Conservation (phyloP, 2,888 invertebrate genomes). For the Drosophila fulvimacula region DNA sequence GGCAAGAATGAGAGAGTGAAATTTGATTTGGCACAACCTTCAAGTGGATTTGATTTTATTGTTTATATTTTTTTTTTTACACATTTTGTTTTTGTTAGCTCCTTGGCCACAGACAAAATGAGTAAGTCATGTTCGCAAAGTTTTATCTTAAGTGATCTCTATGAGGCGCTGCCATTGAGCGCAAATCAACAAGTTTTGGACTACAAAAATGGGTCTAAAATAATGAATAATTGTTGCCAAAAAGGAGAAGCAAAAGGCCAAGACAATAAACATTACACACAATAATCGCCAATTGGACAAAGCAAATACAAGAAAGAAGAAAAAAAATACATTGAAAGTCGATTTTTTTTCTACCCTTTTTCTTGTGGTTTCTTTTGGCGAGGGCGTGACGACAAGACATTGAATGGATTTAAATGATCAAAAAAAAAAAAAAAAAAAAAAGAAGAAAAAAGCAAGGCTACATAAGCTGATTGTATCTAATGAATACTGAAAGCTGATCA, state of each 20-base stretch:
- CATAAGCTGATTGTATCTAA: conserved; percentile 44
- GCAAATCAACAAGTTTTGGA: conserved; percentile 18
- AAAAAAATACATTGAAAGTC: conserved; percentile 46
- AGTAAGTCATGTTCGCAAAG: conserved; percentile 22
- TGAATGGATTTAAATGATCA: conserved; percentile 50
- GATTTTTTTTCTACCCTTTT: conserved; percentile 33
- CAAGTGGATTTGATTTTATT: not conserved
- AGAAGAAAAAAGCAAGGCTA: conserved; percentile 43
- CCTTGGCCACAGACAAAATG: conserved; percentile 42
- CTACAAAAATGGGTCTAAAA: conserved; percentile 44
- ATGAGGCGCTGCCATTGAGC: conserved; percentile 40
- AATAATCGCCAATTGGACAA: conserved; percentile 55
- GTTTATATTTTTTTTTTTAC: too few species aligned
- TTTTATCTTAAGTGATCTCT: conserved; percentile 39
- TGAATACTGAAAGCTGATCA: conserved; percentile 23
- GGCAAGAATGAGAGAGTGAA: not conserved
- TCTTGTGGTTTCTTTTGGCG: conserved; percentile 20
- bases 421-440: too few species aligned
- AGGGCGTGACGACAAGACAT: conserved; percentile 79
- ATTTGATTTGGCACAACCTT: conserved; percentile 7
- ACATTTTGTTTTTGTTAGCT: conserved; percentile 11
- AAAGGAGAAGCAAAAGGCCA: conserved; percentile 14
- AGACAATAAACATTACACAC: conserved; percentile 59
- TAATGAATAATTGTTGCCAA: conserved; percentile 41
- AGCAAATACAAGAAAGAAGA: conserved; percentile 23